Percentiles rank a stretch among this genome's conserved stretches.
Evolutionary conservation across 2,113 vertebrate species (phyloP).

Genomic region (Alces alces): DNA sequence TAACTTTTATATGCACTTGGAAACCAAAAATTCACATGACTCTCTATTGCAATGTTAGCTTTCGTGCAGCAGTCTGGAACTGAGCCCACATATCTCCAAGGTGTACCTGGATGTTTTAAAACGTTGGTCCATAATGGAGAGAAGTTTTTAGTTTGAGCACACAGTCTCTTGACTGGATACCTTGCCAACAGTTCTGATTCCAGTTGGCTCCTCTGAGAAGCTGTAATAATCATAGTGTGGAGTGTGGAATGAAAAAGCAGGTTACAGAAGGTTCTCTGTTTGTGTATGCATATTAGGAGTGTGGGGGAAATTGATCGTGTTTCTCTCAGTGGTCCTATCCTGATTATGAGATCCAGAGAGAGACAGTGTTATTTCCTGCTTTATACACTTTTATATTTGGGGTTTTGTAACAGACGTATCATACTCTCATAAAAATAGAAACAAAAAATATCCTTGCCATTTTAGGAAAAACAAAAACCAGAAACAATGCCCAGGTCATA

Average conservation of each 20-base stretch:
- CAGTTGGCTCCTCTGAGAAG: neutral
- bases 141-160: neutral
- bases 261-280: neutral
- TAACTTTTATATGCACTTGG: neutral
- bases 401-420: neutral
- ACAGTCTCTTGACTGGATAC: neutral
- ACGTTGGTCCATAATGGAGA: neutral
- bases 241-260: neutral
- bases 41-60: neutral
- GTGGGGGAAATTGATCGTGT: neutral
- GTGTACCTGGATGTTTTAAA: neutral
- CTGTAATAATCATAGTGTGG: neutral
- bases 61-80: neutral
- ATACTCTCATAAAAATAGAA: neutral
- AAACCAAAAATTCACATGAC: neutral
- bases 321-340: neutral
- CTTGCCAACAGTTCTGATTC: neutral
- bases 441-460: neutral
- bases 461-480: neutral
- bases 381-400: neutral
- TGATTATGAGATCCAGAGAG: neutral
- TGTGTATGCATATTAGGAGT: no score
- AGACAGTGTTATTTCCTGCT: neutral
- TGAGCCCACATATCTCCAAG: neutral
- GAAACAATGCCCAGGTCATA: neutral